Evolutionary conservation across 2,797 vertebrate species (phyloP), one percentile per base, ranked within the genome.

Genomic region (Syndactyla subalaris): DNA sequence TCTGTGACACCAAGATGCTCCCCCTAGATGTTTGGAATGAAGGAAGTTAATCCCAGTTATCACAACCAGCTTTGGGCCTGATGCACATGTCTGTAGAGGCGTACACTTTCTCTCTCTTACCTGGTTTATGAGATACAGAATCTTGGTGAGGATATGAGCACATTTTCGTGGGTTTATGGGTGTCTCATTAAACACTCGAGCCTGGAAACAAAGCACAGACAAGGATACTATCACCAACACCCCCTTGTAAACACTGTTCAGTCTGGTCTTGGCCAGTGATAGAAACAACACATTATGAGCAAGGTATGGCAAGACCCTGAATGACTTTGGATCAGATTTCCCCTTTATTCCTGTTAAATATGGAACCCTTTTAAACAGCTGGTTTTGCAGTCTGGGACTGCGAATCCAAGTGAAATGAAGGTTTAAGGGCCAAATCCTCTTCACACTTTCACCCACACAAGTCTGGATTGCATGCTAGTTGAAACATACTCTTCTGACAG

Each of bases 61-160:
- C 34, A 89, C n/a, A 79, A 7, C 10, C 61, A 66, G 36, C 62
- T 90, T 73, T 65, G 38, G 54, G 52, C 26, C 65, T 62, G 32
- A 49, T 62, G 61, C 22, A 81, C 27, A 12, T 27, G 29, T 29
- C 36, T 73, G 7, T n/a, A 58, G 2, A 62, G n/a, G 51, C 12
- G 30, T 54, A 4, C 5, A 22, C 57, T 55, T 67, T 95, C 36
- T 38, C 30, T 72, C 43, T 32, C 30, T 96, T 97, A 98, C 98
- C 98, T 98, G 98, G 88, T 98, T 98, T 97, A 98, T 98, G 89
- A 98, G 97, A 85, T 98, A 98, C 71, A 98, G 96, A 58, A 98
- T 97, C 97, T 98, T 98, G 96, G 98, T 98, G 85, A 98, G 97
- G 89, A 98, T 98, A 63, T 98, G 98, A 91, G 98, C 98, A 91